Evolutionary conservation across 2,113 vertebrate genomes (phyloP).

Genomic region (Peromyscus maniculatus): DNA sequence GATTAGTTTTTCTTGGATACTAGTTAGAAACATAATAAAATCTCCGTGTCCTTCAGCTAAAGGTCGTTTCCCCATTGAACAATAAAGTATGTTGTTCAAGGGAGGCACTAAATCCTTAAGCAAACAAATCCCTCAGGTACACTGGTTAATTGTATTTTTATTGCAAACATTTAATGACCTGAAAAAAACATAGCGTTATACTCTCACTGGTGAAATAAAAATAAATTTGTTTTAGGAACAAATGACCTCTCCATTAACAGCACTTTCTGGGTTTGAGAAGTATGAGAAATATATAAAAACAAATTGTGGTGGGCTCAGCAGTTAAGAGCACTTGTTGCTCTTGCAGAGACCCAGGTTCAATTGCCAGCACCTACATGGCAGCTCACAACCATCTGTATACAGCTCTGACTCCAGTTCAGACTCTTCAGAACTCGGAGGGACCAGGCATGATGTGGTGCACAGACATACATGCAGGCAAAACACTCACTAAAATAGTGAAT

Average conservation of each 20-base stretch:
- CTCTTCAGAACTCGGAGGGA: neutral
- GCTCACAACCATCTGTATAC: neutral
- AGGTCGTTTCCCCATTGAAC: slow-evolving; percentile 17
- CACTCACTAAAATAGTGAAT: neutral
- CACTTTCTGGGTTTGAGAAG: neutral
- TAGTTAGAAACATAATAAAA: slow-evolving; percentile 48
- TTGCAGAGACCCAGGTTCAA: neutral
- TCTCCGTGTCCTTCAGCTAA: neutral
- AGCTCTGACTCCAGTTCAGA: neutral
- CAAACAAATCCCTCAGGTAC: neutral
- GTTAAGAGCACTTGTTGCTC: neutral
- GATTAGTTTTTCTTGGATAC: slow-evolving; percentile 34
- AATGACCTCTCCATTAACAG: slow-evolving; percentile 42
- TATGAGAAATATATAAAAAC: neutral
- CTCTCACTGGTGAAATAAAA: slow-evolving; percentile 11
- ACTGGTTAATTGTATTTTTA: slow-evolving; percentile 59
- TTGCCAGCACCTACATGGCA: neutral
- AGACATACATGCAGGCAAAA: neutral
- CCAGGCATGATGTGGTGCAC: neutral
- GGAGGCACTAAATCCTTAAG: slow-evolving; percentile 46
- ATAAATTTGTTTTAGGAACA: slow-evolving; percentile 59
- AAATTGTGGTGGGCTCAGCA: neutral
- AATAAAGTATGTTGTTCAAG: slow-evolving; percentile 16
- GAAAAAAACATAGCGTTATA: slow-evolving; percentile 6
- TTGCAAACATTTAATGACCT: slow-evolving; percentile 64